Evolutionary conservation across 1,140 invertebrate genomes (phyloP), one percentile per base, ranked within the genome.

Genomic region (Plodia interpunctella): DNA sequence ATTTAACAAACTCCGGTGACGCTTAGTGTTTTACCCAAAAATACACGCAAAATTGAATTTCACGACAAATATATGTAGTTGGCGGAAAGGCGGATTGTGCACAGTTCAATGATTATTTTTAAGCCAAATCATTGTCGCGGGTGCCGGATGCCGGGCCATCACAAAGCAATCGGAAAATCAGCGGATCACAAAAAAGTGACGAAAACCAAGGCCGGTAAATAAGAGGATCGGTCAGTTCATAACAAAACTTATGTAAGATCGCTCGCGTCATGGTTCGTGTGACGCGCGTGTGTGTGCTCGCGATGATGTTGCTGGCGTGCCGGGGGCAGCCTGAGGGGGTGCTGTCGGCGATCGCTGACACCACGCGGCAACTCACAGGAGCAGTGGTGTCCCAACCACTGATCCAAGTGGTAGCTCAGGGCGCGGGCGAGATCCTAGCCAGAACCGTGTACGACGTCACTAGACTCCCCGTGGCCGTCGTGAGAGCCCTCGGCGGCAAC

Each of bases 301-400:
- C 17, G 4, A 17, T 60, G 5, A 30, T 11, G 17, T 13, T 51
- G 10, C 10, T 21, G n/a, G 5, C 53, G 1, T 53, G 51, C 50
- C 53, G 30, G 4, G 64, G 54, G 5, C 66, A 69, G 30, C 17
- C 66, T 13, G 55, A 59, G 13, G 9, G 44, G 11, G 30, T 69
- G 15, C 60, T 66, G 18, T 55, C 63, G 4, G 17, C 32, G 0
- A 5, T 66, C 2, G 53, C 66, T 4, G 28, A 57, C 0, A 57
- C 55, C 1, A 59, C 58, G 2, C 56, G 70, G 19, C 19, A 57
- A 4, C 13, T 65, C 10, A 51, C 63, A 2, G 59, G 56, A 8
- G 21, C 49, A 2, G 28, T 72, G 0, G 57, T 56, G 10, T 63
- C 60, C 2, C 59, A 62, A 6, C 64, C 70, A 4, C 0, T 70